A percentile compares a stretch with the other conserved stretches of the same genome.
Conservation (phyloP, 2,113 vertebrate genomes). For the Bubo blakistoni region DNA sequence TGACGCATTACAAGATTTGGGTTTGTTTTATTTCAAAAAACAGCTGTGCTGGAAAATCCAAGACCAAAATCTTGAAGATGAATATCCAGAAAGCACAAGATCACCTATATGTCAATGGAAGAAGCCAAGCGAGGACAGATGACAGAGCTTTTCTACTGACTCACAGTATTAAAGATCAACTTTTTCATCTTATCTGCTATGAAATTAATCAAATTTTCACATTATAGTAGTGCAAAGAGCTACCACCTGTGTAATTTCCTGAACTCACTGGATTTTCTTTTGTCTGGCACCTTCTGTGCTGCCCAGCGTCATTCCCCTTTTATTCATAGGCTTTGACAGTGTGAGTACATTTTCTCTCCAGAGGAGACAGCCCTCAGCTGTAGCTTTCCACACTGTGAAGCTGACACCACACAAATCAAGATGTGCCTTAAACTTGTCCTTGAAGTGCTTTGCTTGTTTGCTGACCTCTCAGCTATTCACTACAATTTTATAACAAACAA, state of each 20-base stretch:
- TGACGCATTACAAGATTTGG: background rate
- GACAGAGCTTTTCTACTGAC: background rate
- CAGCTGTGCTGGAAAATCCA: background rate
- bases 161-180: background rate
- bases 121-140: background rate
- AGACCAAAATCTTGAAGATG: background rate
- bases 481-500: background rate
- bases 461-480: background rate
- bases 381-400: background rate
- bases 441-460: background rate
- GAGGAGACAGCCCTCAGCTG: constrained; percentile 33
- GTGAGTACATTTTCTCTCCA: constrained; percentile 7
- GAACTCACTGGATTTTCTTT: constrained; percentile 16
- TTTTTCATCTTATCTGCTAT: background rate
- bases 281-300: constrained; percentile 48
- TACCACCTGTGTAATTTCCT: constrained; percentile 27
- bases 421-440: constrained; percentile 4
- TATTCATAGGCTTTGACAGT: constrained; percentile 27
- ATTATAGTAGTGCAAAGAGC: constrained; percentile 16
- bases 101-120: background rate
- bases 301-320: background rate
- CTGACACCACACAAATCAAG: constrained; percentile 27
- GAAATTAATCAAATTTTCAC: constrained; percentile 50
- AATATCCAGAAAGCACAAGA: background rate
- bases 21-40: background rate